These are phyloP conservation scores for Drosophila dunni DNA, from an alignment of 1,140 invertebrate species.

Conservation along the genomic window DNA sequence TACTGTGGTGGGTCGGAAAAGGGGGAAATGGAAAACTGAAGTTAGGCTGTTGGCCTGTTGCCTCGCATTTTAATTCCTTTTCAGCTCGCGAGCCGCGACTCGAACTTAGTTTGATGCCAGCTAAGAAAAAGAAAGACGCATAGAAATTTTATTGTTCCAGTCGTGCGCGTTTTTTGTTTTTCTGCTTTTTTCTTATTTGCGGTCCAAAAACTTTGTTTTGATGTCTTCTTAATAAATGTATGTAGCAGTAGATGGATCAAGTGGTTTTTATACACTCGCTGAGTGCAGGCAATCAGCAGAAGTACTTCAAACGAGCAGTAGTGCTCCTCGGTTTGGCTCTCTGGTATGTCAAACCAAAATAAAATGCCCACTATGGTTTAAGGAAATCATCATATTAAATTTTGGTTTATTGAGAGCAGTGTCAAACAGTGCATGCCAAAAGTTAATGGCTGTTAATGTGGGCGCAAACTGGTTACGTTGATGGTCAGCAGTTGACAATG, in stretches of 20 bases:
- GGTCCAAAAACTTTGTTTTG: constrained; percentile 24
- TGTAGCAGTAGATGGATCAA: constrained; percentile 15
- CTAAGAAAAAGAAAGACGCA: constrained; percentile 13
- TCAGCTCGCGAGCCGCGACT: constrained; percentile 17
- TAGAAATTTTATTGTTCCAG: constrained; percentile 38
- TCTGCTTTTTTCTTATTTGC: neutral
- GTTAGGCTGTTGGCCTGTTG: constrained; percentile 31
- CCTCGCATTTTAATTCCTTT: constrained; percentile 31
- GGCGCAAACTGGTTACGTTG: constrained; percentile 17
- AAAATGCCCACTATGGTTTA: constrained; percentile 15
- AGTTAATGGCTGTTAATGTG: constrained; percentile 3
- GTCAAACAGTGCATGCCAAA: constrained; percentile 4
- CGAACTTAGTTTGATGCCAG: constrained; percentile 1
- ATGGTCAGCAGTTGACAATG: constrained; percentile 32
- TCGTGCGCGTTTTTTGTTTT: constrained; percentile 11
- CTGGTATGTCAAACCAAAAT: neutral
- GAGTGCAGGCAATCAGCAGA: constrained; percentile 19
- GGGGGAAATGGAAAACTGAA: constrained; percentile 6
- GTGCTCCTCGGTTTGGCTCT: neutral
- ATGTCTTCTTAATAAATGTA: constrained; percentile 33
- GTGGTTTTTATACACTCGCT: constrained; percentile 9
- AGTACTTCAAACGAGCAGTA: constrained; percentile 3
- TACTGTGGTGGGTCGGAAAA: neutral
- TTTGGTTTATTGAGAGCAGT: constrained; percentile 1
- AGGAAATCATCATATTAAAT: constrained; percentile 25